phyloP scores from a whole-genome alignment of 2,888 invertebrate species.

The Nomada fabriciana region DNA sequence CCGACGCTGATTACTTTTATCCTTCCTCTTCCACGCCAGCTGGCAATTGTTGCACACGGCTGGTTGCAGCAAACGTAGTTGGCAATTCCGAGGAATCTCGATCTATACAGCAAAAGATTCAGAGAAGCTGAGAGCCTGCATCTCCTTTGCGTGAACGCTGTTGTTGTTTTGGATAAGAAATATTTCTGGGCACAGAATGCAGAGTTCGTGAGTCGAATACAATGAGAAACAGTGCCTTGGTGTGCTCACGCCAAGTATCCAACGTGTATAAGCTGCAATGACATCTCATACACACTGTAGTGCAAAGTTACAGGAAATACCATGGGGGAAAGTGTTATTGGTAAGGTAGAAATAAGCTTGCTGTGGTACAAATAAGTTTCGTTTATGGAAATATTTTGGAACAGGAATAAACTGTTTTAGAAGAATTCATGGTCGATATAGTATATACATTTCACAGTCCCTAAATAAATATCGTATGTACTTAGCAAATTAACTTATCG shows the following conservation, averaged over 20 bases:
- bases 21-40: neutral
- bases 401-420: neutral
- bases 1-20: neutral
- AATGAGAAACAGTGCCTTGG: neutral
- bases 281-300: constrained; percentile 1
- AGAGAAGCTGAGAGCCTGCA: no score
- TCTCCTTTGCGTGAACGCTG: neutral
- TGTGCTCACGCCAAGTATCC: neutral
- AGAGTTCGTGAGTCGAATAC: constrained; percentile 4
- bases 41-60: neutral
- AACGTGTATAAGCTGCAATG: neutral
- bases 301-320: neutral
- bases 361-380: no score
- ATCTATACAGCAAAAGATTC: neutral
- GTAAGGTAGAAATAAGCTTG: neutral
- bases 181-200: neutral
- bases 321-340: neutral
- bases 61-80: neutral
- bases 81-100: neutral
- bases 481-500: no score
- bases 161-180: constrained; percentile 9
- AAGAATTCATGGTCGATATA: neutral
- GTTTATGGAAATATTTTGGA: neutral
- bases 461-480: no score
- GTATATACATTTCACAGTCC: no score